A percentile compares a stretch with the other conserved stretches of the same genome.
phyloP scores from a whole-genome alignment of 2,797 vertebrate species.

The Myotis myotis region DNA sequence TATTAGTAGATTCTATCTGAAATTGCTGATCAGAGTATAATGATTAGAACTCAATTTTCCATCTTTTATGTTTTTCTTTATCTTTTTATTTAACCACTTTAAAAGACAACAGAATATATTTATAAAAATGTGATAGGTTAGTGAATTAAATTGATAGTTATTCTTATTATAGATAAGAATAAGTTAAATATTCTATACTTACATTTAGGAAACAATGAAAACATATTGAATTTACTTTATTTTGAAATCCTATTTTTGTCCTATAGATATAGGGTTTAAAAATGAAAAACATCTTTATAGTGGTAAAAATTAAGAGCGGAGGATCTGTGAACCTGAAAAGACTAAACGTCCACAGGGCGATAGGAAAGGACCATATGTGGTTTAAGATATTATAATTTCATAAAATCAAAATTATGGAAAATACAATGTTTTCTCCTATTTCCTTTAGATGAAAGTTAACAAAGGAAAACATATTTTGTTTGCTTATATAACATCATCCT shows the following conservation, averaged over 20 bases:
- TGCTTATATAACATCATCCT: neutral
- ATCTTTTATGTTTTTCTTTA: neutral
- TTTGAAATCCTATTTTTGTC: neutral
- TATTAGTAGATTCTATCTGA: neutral
- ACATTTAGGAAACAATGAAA: neutral
- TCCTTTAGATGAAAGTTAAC: neutral
- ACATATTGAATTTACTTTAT: neutral
- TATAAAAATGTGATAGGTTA: neutral
- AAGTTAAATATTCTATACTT: neutral
- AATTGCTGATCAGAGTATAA: neutral
- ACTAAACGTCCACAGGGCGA: neutral
- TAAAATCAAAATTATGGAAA: neutral
- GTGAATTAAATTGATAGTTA: neutral
- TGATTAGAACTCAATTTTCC: neutral
- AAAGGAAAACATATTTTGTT: neutral
- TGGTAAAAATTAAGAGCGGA: neutral
- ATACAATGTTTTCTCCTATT: neutral
- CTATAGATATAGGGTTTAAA: neutral
- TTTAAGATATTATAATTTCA: conserved; percentile 17
- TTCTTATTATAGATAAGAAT: neutral
- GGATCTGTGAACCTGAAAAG: neutral
- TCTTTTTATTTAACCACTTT: neutral
- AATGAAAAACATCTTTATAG: neutral
- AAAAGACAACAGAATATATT: neutral
- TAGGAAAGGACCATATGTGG: neutral